Base-by-base conservation (phyloP, 2,113 vertebrate genomes). In the Epinephelus moara region DNA sequence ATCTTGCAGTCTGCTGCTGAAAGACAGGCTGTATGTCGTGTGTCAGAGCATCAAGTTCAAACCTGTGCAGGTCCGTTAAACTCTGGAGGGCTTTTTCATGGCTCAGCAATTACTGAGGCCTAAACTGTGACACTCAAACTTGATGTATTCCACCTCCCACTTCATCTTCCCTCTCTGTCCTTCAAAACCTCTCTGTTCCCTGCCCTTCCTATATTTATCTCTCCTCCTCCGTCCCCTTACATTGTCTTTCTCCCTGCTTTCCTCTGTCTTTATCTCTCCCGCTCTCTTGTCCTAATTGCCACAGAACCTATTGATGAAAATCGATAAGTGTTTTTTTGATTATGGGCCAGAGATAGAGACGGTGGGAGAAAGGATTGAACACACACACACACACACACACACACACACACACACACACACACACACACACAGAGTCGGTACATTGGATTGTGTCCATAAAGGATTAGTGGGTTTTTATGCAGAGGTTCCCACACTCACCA, bases 271-370 rank as follows among this genome's bases (percentile, higher is more conserved):
- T 23, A 60, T 78, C 59, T 69, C 42, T 55, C 55, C 7, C 63
- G 59, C 67, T 75, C 62, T 57, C 37, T 64, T 11, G n/a, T 82
- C 75, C 71, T 87, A 75, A 88, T 88, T 87, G 81, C 82, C 53
- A 78, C 82, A 85, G 66, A 90, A 90, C 83, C 88, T 87, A 87
- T 85, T 84, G 89, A 92, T 90, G 74, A 53, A 90, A 92, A 91
- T 91, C 81, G 49, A 88, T 91, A 72, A 70, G 67, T 63, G 52
- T 81, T 89, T 86, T 45, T 88, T 85, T 88, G 74, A 85, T 88
- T 63, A 30, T 75, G 64, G 80, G 82, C 90, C 89, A 82, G 78
- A 78, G 72, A 73, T 73, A 25, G 72, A 67, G 75, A 87, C 81
- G 70, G 45, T 82, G 64, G 89, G 81, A 70, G 78, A 68, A 68